A percentile compares a stretch with the other conserved stretches of the same genome.
Conservation (phyloP, 2,797 vertebrate species). For the Acrocephalus scirpaceus region DNA sequence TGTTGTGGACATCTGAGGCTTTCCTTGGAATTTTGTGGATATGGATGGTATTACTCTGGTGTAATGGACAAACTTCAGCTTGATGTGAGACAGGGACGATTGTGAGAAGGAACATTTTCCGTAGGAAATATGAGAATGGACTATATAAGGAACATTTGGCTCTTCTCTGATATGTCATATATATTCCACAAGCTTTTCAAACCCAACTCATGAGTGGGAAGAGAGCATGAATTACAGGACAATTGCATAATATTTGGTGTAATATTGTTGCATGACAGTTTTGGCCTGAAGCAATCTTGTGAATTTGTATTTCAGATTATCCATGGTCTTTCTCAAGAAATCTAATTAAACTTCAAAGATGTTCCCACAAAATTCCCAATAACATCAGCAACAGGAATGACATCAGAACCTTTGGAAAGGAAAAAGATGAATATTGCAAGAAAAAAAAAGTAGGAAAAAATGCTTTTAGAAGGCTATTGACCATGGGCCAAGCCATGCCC, state of each 20-base stretch:
- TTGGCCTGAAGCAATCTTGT: background rate
- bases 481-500: constrained; percentile 17
- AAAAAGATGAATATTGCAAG: constrained; percentile 11
- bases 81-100: background rate
- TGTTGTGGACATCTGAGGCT: fast-evolving
- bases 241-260: constrained; percentile 39
- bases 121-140: background rate
- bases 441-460: constrained; percentile 1
- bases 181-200: constrained; percentile 25
- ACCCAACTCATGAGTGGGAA: background rate
- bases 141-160: background rate
- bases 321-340: constrained; percentile 34
- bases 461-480: background rate
- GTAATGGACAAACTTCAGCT: background rate
- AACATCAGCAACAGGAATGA: constrained; percentile 27
- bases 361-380: background rate
- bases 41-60: background rate
- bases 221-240: background rate
- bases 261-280: background rate
- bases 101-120: background rate
- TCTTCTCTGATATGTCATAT: background rate
- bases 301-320: constrained; percentile 18
- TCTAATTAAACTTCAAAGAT: constrained; percentile 53
- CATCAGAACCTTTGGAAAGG: constrained; percentile 15
- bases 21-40: background rate